These are phyloP conservation scores for Acanthosoma haemorrhoidale DNA, from an alignment of 2,888 invertebrate species.

Conservation along the genomic window DNA sequence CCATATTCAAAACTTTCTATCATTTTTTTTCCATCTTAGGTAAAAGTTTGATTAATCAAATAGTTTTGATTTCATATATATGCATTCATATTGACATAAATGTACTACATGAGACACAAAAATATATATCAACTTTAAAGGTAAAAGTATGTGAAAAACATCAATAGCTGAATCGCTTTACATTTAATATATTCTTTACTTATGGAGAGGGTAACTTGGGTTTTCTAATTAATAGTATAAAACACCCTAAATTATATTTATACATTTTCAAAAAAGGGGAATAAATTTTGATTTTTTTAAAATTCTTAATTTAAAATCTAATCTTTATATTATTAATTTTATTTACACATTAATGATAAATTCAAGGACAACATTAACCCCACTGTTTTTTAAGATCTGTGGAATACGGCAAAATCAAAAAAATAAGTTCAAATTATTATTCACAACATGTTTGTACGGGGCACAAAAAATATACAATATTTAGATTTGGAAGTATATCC, in stretches of 20 bases:
- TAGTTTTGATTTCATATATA: neutral
- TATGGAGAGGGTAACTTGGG: constrained; percentile 11
- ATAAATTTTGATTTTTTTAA: constrained; percentile 33
- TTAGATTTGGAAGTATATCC: constrained; percentile 36
- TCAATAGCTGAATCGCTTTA: constrained; percentile 36
- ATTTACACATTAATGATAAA: constrained; percentile 35
- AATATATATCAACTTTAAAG: constrained; percentile 37
- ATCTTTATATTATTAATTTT: constrained; percentile 29
- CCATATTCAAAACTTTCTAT: neutral
- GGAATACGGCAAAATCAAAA: constrained; percentile 15
- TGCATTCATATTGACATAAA: constrained; percentile 10
- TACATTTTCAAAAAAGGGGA: constrained; percentile 29
- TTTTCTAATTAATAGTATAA: constrained; percentile 36
- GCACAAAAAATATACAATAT: constrained; percentile 36
- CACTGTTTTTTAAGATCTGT: constrained; percentile 4
- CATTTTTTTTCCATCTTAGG: neutral
- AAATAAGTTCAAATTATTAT: constrained; percentile 21
- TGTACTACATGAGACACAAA: constrained; percentile 33
- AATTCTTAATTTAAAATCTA: constrained; percentile 30
- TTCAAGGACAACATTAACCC: constrained; percentile 26
- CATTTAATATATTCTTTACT: constrained; percentile 29
- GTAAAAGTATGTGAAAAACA: constrained; percentile 39
- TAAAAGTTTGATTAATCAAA: neutral
- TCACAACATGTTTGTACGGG: constrained; percentile 29
- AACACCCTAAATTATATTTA: constrained; percentile 37